These are phyloP conservation scores for Leucozona laternaria DNA, from an alignment of 2,888 invertebrate species.

Conservation along the genomic window DNA sequence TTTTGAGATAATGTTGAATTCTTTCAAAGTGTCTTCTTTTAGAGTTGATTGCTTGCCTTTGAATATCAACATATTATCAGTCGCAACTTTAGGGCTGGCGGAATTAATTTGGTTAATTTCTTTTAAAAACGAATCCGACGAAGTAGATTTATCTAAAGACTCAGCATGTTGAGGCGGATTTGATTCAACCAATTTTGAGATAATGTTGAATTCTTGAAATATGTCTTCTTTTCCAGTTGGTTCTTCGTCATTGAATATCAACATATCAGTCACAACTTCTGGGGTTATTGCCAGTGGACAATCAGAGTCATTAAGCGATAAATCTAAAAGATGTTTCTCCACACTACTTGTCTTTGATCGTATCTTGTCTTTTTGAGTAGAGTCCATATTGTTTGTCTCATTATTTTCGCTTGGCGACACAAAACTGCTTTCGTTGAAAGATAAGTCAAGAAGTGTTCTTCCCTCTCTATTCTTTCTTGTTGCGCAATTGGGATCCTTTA, in stretches of 20 bases:
- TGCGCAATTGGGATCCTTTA: neutral
- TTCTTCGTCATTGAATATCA: constrained; percentile 24
- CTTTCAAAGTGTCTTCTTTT: neutral
- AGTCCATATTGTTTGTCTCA: neutral
- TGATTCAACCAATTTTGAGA: constrained; percentile 37
- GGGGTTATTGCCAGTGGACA: constrained; percentile 42
- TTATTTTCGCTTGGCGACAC: neutral
- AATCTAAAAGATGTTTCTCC: constrained; percentile 41
- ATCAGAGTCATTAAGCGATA: constrained; percentile 37
- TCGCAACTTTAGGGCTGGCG: neutral
- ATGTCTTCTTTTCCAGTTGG: neutral
- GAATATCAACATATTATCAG: neutral
- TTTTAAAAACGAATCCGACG: constrained; percentile 39
- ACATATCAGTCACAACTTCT: constrained; percentile 16
- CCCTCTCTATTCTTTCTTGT: neutral
- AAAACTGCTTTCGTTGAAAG: neutral
- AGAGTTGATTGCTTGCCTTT: neutral
- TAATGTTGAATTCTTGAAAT: neutral
- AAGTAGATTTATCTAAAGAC: neutral
- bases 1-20: neutral
- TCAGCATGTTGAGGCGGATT: neutral
- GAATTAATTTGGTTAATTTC: constrained; percentile 3
- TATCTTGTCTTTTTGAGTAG: too few species aligned
- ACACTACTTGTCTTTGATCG: neutral
- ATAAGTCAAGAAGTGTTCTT: constrained; percentile 3